phyloP scores from a whole-genome alignment of 1,140 invertebrate genomes.

The Vanessa tameamea region DNA sequence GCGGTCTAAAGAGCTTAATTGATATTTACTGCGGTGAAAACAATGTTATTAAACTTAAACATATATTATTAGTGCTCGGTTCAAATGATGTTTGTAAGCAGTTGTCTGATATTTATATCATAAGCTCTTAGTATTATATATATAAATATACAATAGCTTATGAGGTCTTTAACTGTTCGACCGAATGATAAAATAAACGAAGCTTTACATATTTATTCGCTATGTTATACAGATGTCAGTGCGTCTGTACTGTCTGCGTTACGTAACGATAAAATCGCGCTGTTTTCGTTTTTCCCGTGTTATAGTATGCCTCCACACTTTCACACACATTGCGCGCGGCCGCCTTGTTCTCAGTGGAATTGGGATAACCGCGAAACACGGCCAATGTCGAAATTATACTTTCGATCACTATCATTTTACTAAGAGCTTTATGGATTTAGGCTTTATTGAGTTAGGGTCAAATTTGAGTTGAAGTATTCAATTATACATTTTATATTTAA shows the following conservation, averaged over 20 bases:
- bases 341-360: constrained; percentile 9
- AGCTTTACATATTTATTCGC: not conserved
- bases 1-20: no score
- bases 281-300: constrained; percentile 8
- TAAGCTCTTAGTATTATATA: no score
- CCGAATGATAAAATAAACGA: not conserved
- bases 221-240: not conserved
- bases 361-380: constrained; percentile 7
- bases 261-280: not conserved
- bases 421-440: no score
- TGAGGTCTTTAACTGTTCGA: not conserved
- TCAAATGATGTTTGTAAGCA: no score
- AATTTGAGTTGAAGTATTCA: not conserved
- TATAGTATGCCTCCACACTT: not conserved
- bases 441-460: no score
- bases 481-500: not conserved
- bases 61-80: no score
- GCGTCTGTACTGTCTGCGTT: no score
- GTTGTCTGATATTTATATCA: no score
- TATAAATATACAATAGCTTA: no score
- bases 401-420: no score
- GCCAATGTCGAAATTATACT: constrained; percentile 23
- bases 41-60: no score
- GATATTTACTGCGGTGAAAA: no score
- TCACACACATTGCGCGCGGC: constrained; percentile 1